Conservation (phyloP, 64 coral and sea anemone species). For the Anthopleura sola region DNA sequence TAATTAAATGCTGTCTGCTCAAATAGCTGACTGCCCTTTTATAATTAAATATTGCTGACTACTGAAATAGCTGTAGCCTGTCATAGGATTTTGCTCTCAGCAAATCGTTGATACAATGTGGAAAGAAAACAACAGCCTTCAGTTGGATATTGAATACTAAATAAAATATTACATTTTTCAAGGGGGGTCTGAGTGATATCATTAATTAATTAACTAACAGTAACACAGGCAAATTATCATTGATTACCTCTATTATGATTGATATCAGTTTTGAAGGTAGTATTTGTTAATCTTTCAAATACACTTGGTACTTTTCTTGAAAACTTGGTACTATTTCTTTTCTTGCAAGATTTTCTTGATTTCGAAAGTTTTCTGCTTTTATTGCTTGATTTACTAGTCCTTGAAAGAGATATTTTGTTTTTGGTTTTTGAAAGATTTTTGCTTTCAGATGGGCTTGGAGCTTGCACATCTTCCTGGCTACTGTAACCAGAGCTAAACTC, state of each 20-base stretch:
- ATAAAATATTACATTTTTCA: too few relatives aligned
- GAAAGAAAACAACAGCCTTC: too few relatives aligned
- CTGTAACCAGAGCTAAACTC: background rate
- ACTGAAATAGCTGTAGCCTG: too few relatives aligned
- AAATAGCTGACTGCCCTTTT: too few relatives aligned
- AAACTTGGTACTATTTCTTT: conserved; percentile 8
- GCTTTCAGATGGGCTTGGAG: background rate
- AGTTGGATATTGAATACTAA: too few relatives aligned
- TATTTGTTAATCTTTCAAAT: conserved; percentile 41
- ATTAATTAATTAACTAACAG: too few relatives aligned
- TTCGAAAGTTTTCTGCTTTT: conserved; percentile 24
- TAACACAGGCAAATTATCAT: background rate
- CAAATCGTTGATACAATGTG: too few relatives aligned
- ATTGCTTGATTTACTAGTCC: background rate
- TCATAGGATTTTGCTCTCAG: too few relatives aligned
- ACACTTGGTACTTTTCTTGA: conserved; percentile 21
- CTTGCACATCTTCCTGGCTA: background rate
- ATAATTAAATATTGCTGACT: too few relatives aligned
- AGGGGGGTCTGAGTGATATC: too few relatives aligned
- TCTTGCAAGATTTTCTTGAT: conserved; percentile 27
- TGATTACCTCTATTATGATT: background rate
- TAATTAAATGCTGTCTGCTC: too few relatives aligned
- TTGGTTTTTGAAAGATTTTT: background rate
- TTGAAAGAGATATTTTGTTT: background rate
- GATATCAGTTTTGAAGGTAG: background rate